A percentile compares a stretch with the other conserved stretches of the same genome.
Evolutionary conservation across 1,140 invertebrate species (phyloP).

Genomic region (Drosophila sulfurigaster): DNA sequence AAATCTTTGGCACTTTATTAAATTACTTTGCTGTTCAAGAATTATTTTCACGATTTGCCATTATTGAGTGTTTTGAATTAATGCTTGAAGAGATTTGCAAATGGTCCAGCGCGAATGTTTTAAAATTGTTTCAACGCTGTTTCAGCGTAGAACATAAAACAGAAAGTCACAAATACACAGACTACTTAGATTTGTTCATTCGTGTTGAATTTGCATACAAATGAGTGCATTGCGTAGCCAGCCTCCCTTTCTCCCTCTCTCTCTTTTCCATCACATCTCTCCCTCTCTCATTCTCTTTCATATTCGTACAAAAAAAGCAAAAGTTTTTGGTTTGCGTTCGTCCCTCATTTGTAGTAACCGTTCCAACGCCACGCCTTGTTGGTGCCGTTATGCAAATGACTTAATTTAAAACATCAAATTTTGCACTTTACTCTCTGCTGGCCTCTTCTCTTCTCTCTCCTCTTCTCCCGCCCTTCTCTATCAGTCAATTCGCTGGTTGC

Average conservation of each 20-base stretch:
- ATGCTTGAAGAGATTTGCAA: constrained; percentile 9
- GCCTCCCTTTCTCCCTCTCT: neutral
- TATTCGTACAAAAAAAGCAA: constrained; percentile 1
- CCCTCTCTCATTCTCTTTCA: neutral
- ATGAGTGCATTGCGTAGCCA: constrained; percentile 42
- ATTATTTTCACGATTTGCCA: neutral
- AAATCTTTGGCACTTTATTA: neutral
- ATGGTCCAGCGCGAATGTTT: neutral
- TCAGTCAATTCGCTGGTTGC: constrained; percentile 19
- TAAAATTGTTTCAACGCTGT: constrained; percentile 1
- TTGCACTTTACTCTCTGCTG: constrained; percentile 40
- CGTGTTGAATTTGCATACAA: constrained; percentile 49
- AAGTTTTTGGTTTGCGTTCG: constrained; percentile 9
- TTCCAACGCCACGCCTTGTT: constrained; percentile 11
- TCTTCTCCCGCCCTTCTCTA: neutral
- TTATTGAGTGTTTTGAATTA: neutral
- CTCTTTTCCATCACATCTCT: neutral
- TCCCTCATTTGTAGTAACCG: constrained; percentile 41
- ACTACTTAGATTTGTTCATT: constrained; percentile 48
- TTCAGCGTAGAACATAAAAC: neutral
- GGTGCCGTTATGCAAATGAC: constrained; percentile 68
- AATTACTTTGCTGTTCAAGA: neutral
- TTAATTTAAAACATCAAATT: constrained; percentile 78
- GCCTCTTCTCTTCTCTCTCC: neutral
- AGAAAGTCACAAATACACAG: constrained; percentile 7